These are phyloP conservation scores for Sinocyclocheilus anshuiensis DNA, from an alignment of 2,113 vertebrate species.

Conservation along the genomic window DNA sequence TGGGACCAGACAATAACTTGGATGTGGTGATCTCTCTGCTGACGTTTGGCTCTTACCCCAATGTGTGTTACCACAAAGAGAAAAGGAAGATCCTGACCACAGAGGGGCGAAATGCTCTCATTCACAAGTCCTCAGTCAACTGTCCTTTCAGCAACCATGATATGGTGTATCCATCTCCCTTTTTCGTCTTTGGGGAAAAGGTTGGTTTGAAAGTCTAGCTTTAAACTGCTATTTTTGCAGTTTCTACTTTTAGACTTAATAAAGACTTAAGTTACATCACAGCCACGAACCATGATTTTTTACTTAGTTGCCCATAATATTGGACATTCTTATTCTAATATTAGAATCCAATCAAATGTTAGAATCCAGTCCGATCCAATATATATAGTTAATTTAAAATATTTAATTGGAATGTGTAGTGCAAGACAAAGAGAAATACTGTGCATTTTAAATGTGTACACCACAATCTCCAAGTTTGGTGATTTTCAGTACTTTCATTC, in stretches of 20 bases:
- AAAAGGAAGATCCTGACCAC: conserved; percentile 96
- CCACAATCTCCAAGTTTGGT: too few relatives aligned
- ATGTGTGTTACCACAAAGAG: conserved; percentile 97
- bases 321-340: background rate
- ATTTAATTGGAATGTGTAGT: background rate
- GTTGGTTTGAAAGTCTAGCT: conserved; percentile 66
- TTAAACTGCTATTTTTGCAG: background rate
- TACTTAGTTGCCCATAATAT: background rate
- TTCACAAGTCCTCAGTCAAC: conserved; percentile 96
- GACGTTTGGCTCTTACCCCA: conserved; percentile 92
- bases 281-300: background rate
- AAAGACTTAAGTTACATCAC: background rate
- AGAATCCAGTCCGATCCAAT: too few relatives aligned
- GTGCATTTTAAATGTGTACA: too few relatives aligned
- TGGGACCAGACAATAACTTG: conserved; percentile 91
- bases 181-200: conserved; percentile 97
- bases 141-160: conserved; percentile 96
- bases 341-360: too few relatives aligned
- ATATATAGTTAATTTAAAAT: too few relatives aligned
- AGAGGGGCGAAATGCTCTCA: conserved; percentile 93
- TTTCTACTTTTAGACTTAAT: background rate
- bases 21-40: conserved; percentile 94
- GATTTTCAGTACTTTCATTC: too few relatives aligned
- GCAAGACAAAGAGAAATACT: too few relatives aligned
- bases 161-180: conserved; percentile 88